Base-by-base conservation (phyloP, 1,140 invertebrate species). In the Drosophila azteca region DNA sequence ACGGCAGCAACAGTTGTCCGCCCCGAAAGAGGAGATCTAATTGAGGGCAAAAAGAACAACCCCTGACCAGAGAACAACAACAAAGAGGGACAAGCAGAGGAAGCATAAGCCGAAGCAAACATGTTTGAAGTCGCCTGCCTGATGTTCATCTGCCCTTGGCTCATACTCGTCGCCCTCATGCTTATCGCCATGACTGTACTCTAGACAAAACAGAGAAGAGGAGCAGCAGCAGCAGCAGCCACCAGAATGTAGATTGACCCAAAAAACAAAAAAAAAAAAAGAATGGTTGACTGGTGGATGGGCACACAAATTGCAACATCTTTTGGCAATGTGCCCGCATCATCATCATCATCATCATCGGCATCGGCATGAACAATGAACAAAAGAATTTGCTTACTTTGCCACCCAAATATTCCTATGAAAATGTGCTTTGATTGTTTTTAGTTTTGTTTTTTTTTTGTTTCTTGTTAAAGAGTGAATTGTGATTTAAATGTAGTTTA, bases 71-170 rank as follows among this genome's bases (percentile, higher is more conserved):
- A 43, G 24, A 31, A 6, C 9, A 15, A 41, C 64, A 69, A 49
- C 67, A 70, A 0, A 20, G 3, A 9, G 57, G 24, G 24, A 17
- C 2, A 15, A 26, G 13, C 5, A 5, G 26, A 29, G 51, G 50
- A 29, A 55, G 50, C 22, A 62, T 52, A 44, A 60, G 50, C 63
- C 70, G 35, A 15, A 45, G 22, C 71, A 77, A 82, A 62, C 35
- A 91, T 91, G 90, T 77, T 87, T 60, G 90, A 91, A 75, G 90
- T 90, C 24, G 83, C 84, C 59, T 91, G 90, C 53, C 63, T 91
- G 52, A 90, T 91, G 87, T 91, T 91, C 76, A 91, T 91, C 67
- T 89, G 77, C 74, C 90, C 90, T 77, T 90, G 90, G 90, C 69
- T 91, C 59, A 77, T 85, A 57, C 57, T 91, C 55, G 83, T 91